phyloP scores from a whole-genome alignment of 1,140 invertebrate genomes.

The Brachionus koreanus region DNA sequence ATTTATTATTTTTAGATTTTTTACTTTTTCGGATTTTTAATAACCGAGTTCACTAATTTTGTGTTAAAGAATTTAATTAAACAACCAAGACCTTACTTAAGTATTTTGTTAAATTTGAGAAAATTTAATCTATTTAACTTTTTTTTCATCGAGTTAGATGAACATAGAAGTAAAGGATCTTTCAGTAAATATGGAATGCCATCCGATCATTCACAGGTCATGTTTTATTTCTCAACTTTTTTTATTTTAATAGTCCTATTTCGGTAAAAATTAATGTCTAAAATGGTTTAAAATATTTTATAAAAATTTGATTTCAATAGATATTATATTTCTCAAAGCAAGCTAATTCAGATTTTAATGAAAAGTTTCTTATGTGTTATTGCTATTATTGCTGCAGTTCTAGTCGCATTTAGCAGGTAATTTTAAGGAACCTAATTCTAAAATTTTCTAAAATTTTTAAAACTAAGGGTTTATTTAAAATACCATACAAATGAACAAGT shows the following conservation, averaged over 20 bases:
- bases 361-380: slow-evolving; percentile 62
- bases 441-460: slow-evolving; percentile 41
- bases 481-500: slow-evolving; percentile 82
- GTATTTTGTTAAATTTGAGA: slow-evolving; percentile 61
- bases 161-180: slow-evolving; percentile 58
- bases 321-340: neutral
- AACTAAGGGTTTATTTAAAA: slow-evolving; percentile 70
- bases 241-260: neutral
- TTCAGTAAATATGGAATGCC: slow-evolving; percentile 90
- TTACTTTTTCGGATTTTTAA: slow-evolving; percentile 73
- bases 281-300: neutral
- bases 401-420: slow-evolving; percentile 66
- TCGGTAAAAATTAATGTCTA: neutral
- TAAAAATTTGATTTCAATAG: neutral
- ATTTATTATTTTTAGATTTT: slow-evolving; percentile 66
- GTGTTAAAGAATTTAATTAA: slow-evolving; percentile 76
- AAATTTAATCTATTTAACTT: neutral
- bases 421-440: neutral
- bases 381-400: slow-evolving; percentile 63
- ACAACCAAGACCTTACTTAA: slow-evolving; percentile 68
- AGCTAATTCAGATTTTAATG: slow-evolving; percentile 54
- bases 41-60: slow-evolving; percentile 76
- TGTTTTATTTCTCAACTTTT: slow-evolving; percentile 78
- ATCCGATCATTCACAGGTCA: slow-evolving; percentile 83
- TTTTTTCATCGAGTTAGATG: neutral